Conservation (phyloP, 2,113 vertebrate genomes). For the Tragelaphus scriptus region DNA sequence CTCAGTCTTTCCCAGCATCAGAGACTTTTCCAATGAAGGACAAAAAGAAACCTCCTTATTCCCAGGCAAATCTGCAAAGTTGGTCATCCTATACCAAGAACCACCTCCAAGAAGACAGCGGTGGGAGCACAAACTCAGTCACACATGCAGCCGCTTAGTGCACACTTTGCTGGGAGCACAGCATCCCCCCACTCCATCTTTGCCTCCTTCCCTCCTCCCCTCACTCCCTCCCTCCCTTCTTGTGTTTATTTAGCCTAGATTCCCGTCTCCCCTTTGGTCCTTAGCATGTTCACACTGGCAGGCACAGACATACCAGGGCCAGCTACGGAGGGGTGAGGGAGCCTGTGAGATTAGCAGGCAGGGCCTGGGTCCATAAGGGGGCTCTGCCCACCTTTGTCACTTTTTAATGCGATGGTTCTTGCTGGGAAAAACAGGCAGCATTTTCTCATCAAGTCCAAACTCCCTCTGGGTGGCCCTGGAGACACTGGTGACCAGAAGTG, state of each 20-base stretch:
- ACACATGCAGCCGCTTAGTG: fast-evolving
- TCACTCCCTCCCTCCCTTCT: fast-evolving
- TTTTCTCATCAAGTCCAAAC: background rate
- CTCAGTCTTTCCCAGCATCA: background rate
- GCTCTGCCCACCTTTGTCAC: too few species aligned
- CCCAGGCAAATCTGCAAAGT: background rate
- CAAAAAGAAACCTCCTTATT: background rate
- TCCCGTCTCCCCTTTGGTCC: background rate
- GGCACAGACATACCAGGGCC: background rate
- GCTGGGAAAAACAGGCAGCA: background rate
- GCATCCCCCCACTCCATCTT: fast-evolving
- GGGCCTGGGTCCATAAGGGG: background rate
- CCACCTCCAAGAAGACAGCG: background rate
- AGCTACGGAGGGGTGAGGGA: background rate
- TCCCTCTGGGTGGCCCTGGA: background rate
- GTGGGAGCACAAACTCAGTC: fast-evolving
- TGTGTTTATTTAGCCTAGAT: background rate
- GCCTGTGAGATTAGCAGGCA: background rate
- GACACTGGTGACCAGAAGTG: too few species aligned
- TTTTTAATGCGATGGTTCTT: background rate
- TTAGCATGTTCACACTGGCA: background rate
- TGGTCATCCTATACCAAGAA: background rate
- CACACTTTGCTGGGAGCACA: fast-evolving
- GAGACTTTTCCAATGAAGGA: background rate
- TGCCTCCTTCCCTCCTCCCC: fast-evolving